A percentile compares a stretch with the other conserved stretches of the same genome.
phyloP scores from a whole-genome alignment of 2,888 invertebrate genomes.

The Thymelicus acteon region DNA sequence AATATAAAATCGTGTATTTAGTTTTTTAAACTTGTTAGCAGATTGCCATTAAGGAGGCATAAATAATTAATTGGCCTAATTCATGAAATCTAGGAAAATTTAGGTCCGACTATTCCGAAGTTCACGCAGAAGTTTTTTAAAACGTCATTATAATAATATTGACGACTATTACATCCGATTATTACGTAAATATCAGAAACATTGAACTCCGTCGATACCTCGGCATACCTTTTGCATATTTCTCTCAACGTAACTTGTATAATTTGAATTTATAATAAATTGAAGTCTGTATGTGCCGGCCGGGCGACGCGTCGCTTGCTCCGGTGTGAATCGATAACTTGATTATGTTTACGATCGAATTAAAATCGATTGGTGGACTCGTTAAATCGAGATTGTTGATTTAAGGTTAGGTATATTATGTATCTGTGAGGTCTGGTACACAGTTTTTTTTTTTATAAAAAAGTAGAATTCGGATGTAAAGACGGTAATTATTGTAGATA shows the following conservation, averaged over 20 bases:
- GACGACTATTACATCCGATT: background rate
- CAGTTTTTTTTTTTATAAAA: background rate
- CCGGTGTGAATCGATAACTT: conserved; percentile 67
- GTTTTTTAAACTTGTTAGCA: too few relatives aligned
- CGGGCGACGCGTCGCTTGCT: conserved; percentile 54
- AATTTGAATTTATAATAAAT: conserved; percentile 47
- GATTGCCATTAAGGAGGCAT: too few relatives aligned
- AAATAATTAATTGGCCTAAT: too few relatives aligned
- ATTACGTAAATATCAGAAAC: conserved; percentile 21
- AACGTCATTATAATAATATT: too few relatives aligned
- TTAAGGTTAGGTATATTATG: conserved; percentile 16
- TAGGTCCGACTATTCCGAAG: too few relatives aligned
- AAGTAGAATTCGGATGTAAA: background rate
- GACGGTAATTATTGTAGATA: too few relatives aligned
- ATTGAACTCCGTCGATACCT: conserved; percentile 22
- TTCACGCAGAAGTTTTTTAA: too few relatives aligned
- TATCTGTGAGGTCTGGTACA: background rate
- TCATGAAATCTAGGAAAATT: too few relatives aligned
- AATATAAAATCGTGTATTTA: too few relatives aligned
- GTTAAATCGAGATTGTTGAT: conserved; percentile 43
- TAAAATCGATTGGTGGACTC: conserved; percentile 73
- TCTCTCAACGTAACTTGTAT: conserved; percentile 40
- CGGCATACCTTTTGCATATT: conserved; percentile 33
- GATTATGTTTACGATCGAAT: conserved; percentile 75
- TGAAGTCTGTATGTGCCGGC: conserved; percentile 39